Evolutionary conservation across 1,140 invertebrate species (phyloP).

Genomic region (Scaptomyza graminum): DNA sequence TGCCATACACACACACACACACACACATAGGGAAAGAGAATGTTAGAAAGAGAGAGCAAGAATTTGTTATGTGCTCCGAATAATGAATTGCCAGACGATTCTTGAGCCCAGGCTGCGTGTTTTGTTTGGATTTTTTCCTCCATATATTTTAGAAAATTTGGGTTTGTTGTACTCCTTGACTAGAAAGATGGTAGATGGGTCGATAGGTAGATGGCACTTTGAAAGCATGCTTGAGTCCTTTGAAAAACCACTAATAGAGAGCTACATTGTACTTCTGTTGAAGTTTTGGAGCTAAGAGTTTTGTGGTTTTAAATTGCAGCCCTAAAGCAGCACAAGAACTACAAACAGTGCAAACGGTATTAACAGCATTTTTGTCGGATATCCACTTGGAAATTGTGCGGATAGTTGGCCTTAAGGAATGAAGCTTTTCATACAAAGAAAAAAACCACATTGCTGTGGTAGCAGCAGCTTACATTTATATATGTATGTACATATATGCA

Average conservation of each 20-base stretch:
- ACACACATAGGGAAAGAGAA: background rate
- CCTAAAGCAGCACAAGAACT: background rate
- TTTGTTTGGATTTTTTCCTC: constrained; percentile 18
- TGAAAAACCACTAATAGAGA: background rate
- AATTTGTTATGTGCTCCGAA: constrained; percentile 40
- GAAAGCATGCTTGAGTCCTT: constrained; percentile 16
- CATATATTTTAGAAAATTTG: constrained; percentile 7
- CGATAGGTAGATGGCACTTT: background rate
- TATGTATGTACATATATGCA: no score
- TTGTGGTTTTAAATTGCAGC: no score
- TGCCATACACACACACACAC: constrained; percentile 1
- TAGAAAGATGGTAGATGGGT: no score
- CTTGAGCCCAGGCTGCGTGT: constrained; percentile 27
- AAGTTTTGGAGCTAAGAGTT: no score
- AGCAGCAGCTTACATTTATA: background rate
- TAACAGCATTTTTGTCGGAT: background rate
- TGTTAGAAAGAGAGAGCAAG: constrained; percentile 2
- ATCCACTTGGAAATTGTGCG: background rate
- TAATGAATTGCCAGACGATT: constrained; percentile 44
- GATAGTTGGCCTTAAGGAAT: background rate
- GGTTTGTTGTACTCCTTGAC: constrained; percentile 8
- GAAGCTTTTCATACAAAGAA: background rate
- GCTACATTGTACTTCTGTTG: no score
- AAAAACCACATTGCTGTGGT: constrained; percentile 5
- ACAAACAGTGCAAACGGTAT: background rate